Base-by-base conservation (phyloP, 1,140 invertebrate genomes). In the Orussus abietinus region DNA sequence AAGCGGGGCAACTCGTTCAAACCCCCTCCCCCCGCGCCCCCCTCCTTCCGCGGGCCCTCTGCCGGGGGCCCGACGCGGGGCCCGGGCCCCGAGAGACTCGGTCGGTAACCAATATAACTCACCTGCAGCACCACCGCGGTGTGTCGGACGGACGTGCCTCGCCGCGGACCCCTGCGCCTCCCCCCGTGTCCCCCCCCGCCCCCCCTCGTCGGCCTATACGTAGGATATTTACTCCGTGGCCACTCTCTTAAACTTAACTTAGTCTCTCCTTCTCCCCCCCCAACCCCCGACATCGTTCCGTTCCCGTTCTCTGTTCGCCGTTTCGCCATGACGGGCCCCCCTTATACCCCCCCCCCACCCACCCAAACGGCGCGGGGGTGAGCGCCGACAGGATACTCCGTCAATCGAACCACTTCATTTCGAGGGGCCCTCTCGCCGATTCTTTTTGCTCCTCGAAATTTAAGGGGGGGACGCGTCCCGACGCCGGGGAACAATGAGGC, bases 31-130 rank as follows among this genome's bases (percentile, higher is more conserved):
- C 13, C 31, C 31, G 31, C n/a, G n/a, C n/a, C n/a, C n/a, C n/a
- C n/a, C n/a, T n/a, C n/a, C n/a, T n/a, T n/a, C n/a, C n/a, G 10
- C 25, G 25, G 3, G 10, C 12, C 3, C 12, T n/a, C 25, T 2
- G 10, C 25, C 25, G 48, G 45, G 49, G 50, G 49, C 37, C 47
- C 25, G 35, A 39, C 28, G 25, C 50, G 29, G 38, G 38, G 35
- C 38, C 47, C 34, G 22, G 34, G 31, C 19, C 12, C 10, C 10
- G n/a, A n/a, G n/a, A n/a, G n/a, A n/a, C n/a, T 35, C 48, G 51
- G 41, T 42, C 50, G 39, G 46, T 47, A 49, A 52, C 56, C 51
- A 62, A 64, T 64, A 67, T 67, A 67, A 66, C 57, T 67, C 63
- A 67, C 61, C 63, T 66, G 64, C 55, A 47, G 49, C 46, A 45